Conservation (phyloP, 1,140 invertebrate species). For the Condylostylus longicornis region DNA sequence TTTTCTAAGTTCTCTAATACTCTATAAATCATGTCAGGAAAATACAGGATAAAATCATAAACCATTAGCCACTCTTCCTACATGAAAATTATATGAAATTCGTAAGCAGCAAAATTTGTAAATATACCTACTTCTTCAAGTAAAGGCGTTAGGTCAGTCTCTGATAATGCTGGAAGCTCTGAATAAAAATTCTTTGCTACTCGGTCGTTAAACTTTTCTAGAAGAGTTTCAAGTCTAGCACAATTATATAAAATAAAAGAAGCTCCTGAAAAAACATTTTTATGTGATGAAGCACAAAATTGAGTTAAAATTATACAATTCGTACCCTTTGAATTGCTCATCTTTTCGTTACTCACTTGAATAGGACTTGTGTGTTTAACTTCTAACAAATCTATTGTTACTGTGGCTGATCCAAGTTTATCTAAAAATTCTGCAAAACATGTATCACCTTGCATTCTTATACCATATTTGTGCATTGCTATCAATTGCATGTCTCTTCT, state of each 20-base stretch:
- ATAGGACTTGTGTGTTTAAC: slow-evolving; percentile 34
- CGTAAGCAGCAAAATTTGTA: background rate
- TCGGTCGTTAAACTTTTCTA: slow-evolving; percentile 41
- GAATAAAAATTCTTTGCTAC: slow-evolving; percentile 38
- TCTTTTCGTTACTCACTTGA: slow-evolving; percentile 21
- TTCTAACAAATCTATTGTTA: slow-evolving; percentile 46
- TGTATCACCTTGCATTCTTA: slow-evolving; percentile 32
- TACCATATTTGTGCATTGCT: slow-evolving; percentile 44
- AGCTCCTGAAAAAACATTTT: slow-evolving; percentile 36
- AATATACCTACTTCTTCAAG: slow-evolving; percentile 38
- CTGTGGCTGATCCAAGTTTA: slow-evolving; percentile 42
- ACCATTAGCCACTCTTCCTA: slow-evolving; percentile 58
- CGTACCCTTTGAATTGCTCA: slow-evolving; percentile 28
- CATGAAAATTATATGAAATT: slow-evolving; percentile 1
- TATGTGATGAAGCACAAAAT: no score
- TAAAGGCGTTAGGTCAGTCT: slow-evolving; percentile 43
- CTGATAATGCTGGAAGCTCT: slow-evolving; percentile 35
- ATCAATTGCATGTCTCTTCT: slow-evolving; percentile 41
- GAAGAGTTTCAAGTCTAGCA: slow-evolving; percentile 45
- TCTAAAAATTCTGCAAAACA: slow-evolving; percentile 33
- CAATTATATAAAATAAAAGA: slow-evolving; percentile 58
- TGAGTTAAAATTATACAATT: no score
- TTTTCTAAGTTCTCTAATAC: slow-evolving; percentile 34
- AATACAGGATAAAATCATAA: slow-evolving; percentile 45
- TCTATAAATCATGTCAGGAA: slow-evolving; percentile 40